Evolutionary conservation across 2,888 invertebrate species (phyloP), one percentile per base, ranked within the genome.

Genomic region (Camptogramma bilineatum): DNA sequence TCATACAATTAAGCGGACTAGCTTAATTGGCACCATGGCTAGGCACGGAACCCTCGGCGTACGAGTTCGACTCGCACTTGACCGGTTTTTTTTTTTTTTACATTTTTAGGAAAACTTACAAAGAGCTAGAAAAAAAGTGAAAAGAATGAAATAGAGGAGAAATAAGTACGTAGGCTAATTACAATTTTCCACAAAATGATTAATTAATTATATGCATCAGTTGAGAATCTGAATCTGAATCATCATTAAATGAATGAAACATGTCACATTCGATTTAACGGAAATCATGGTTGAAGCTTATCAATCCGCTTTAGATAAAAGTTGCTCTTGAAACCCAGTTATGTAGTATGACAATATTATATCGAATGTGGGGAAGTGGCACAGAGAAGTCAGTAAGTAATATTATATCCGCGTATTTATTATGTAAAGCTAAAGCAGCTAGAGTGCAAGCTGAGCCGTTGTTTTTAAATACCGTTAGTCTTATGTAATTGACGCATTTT

Each of bases 391-490:
- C 17, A 51, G 67, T 74, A 72, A 69, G 75, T 75, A 78, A 13
- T 13, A 13, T 76, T 77, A 78, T 78, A 79, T 76, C 77, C 66
- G 63, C 64, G 73, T 73, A 76, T 75, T 72, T 74, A 73, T 83
- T 81, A 82, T 78, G 77, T 81, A 81, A 82, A 80, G 69, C 55
- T 81, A 81, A 82, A 80, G 69, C 55, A 52, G 57, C 48, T 61
- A 55, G 52, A 59, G 52, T 60, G 51, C 59, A 52, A 59, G 47
- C 61, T 24, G 62, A 28, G 54, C 58, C 69, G 66, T 67, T 71
- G 52, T 70, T 73, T 75, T 76, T 76, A 72, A 73, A 64, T 66
- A 52, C 60, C 34, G 73, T 74, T 73, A 74, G 71, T 64, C 66
- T 82, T 80, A 79, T 72, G 72, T 70, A 79, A 80, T 54, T 58